Evolutionary conservation across 2,888 invertebrate species (phyloP), one percentile per base, ranked within the genome.

Genomic region (Nomada ruficornis): DNA sequence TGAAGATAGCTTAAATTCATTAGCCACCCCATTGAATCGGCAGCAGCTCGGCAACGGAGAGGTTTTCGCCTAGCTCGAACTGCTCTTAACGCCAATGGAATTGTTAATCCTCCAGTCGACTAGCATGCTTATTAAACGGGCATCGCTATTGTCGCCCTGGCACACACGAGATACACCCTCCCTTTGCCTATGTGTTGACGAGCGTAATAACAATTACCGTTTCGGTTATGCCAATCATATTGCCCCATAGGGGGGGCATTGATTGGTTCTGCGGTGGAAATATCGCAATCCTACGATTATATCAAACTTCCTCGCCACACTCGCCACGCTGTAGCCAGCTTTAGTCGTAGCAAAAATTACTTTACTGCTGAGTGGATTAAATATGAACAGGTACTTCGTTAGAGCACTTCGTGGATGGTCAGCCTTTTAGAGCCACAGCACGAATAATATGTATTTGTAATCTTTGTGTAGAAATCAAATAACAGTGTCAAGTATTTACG

Each of bases 1-100:
- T 11, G 83, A 82, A 84, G 87, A 82, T 85, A 82, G 84, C 88
- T 89, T 87, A 90, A 90, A 90, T 90, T 90, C 90, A 90, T 90
- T 89, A 89, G 81, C 85, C 86, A 75, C 72, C 67, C 86, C 88
- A 89, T 90, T 88, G 88, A 86, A 85, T 71, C 83, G 79, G 82
- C 67, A 65, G 75, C 79, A 71, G 62, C 62, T 64, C 44, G 71
- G 54, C n/a, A 23, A 29, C 52, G 52, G 63, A 74, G 73, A 76
- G 70, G 79, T 29, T 54, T 29, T 26, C 54, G 63, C 50, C 20
- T 60, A 63, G 63, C 72, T 68, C 73, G 83, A 74, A 76, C 57
- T 47, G 29, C 74, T 72, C 78, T 87, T 85, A 89, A 87, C 81
- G 78, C 85, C 86, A 73, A 86, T 87, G 74, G 86, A 89, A 89